phyloP scores from a whole-genome alignment of 2,888 invertebrate species.

The Sthenelais limicola region DNA sequence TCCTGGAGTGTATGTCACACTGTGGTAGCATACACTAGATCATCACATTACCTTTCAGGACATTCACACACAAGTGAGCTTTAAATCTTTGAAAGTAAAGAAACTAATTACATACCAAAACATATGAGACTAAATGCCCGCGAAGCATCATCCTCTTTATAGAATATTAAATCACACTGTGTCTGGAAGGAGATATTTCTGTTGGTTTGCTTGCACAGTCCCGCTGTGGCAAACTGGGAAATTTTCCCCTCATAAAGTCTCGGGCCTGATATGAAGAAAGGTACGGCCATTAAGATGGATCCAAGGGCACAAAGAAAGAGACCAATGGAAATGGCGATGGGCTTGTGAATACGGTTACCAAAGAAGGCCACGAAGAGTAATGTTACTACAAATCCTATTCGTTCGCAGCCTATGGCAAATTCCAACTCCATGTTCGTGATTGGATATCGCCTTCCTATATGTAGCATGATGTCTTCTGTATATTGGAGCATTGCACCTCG shows the following conservation, averaged over 20 bases:
- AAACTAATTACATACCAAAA: constrained; percentile 2
- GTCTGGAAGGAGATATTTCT: constrained; percentile 20
- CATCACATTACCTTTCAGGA: too few species aligned
- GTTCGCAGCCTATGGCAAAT: constrained; percentile 31
- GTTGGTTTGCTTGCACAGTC: constrained; percentile 14
- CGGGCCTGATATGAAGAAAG: constrained; percentile 34
- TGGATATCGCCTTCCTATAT: constrained; percentile 22
- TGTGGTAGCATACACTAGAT: too few species aligned
- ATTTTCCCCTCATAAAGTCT: not conserved
- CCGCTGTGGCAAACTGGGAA: constrained; percentile 22
- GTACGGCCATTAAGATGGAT: constrained; percentile 4
- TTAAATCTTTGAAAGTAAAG: too few species aligned
- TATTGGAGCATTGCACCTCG: constrained; percentile 19
- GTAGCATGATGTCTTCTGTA: constrained; percentile 7
- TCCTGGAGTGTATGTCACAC: too few species aligned
- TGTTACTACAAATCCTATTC: constrained; percentile 16
- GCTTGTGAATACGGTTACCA: constrained; percentile 24
- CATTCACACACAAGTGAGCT: too few species aligned
- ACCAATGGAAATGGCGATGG: constrained; percentile 10
- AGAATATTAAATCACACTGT: constrained; percentile 14
- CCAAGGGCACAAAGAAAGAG: not conserved
- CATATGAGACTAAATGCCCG: constrained; percentile 8
- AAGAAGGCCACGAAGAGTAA: constrained; percentile 28
- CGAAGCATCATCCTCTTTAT: constrained; percentile 13
- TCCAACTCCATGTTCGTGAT: not conserved